Evolutionary conservation across 2,888 invertebrate species (phyloP), one percentile per base, ranked within the genome.

Genomic region (Stegophylla sp.): DNA sequence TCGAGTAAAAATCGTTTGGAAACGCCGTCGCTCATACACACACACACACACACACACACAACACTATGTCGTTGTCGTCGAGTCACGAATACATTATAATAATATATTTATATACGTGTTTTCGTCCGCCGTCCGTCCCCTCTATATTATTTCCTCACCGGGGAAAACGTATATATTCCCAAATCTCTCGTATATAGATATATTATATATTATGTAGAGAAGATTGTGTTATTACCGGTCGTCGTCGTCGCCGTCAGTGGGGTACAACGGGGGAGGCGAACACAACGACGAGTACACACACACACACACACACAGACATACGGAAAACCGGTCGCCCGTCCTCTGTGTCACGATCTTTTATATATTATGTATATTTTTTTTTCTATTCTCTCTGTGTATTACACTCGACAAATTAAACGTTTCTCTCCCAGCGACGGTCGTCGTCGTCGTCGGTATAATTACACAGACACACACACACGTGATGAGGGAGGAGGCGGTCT

Each of bases 381-480:
- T 61, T 45, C 7, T 51, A n/a, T n/a, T n/a, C n/a, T n/a, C n/a
- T n/a, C n/a, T n/a, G n/a, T n/a, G n/a, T n/a, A n/a, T n/a, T n/a
- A n/a, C n/a, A n/a, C n/a, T n/a, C n/a, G n/a, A 79, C 79, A 79
- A 79, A 79, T 71, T 79, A 79, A 79, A 79, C 79, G 79, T 79
- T 79, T 71, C 69, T 71, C 69, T 69, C 53, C 26, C 66, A n/a
- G 34, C 51, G n/a, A n/a, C n/a, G n/a, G n/a, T n/a, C n/a, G n/a
- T n/a, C n/a, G n/a, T n/a, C n/a, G n/a, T n/a, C n/a, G 51, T 51
- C 63, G 63, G 63, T 75, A 51, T 75, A 75, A 75, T 75, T 75
- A 75, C 61, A 64, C 61, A 3, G 15, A 28, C 61, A 28, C 59
- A 59, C 48, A 23, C 34, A 41, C 43, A 13, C 43, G 41, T 12